Evolutionary conservation across 2,113 vertebrate species (phyloP), one percentile per base, ranked within the genome.

Genomic region (Acanthochromis polyacanthus): DNA sequence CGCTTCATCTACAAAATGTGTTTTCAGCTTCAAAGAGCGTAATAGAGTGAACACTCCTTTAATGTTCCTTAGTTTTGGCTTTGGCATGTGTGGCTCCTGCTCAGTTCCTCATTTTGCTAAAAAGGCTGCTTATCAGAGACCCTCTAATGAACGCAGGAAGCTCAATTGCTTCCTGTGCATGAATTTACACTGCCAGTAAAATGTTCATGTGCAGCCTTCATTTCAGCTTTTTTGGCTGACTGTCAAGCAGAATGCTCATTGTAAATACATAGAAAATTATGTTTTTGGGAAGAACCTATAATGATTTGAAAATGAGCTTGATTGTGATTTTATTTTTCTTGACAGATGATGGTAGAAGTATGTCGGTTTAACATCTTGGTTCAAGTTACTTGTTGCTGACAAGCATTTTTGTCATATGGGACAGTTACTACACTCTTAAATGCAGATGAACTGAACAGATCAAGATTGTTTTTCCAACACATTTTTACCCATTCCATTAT

Each of bases 41-140:
- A 30, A 66, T 60, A 78, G 82, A 86, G 86, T 86, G 84, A 90
- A 84, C 79, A 85, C 74, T 53, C 55, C 67, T 52, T 82, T 57
- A 38, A 28, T 53, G 15, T 55, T n/a, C 28, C 12, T 56, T 72
- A 45, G 16, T 52, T 72, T 66, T 72, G 66, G 79, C 75, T 69
- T 80, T 14, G 0, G 63, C 20, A 45, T 78, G 16, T 57, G 61
- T 71, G 68, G 72, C 72, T 87, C 72, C 77, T 77, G 60, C 69
- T 84, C 10, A 59, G 12, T 46, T 76, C 40, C 69, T 20, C 20
- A 16, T 63, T 81, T 75, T 70, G n/a, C 28, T 50, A 50, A 70
- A 62, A 4, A 32, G n/a, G 28, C 55, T 46, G 9, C n/a, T 78
- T 65, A 71, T 12, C 32, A 77, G 62, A 83, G 45, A 87, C 71